Evolutionary conservation across 2,888 invertebrate species (phyloP), one percentile per base, ranked within the genome.

Genomic region (Craniophora ligustri): DNA sequence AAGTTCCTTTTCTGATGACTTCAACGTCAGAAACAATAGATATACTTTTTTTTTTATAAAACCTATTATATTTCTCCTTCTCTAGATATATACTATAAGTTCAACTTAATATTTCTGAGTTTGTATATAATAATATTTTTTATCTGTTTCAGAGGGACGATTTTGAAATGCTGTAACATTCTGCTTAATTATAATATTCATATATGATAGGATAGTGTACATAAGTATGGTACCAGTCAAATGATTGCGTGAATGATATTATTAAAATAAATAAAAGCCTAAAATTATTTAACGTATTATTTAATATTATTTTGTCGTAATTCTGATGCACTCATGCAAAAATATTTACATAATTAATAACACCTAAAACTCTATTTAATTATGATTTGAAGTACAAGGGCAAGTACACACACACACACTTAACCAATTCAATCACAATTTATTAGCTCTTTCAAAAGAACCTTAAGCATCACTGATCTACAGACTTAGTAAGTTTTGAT

Each of bases 101-200:
- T n/a, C n/a, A n/a, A 23, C 10, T 23, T 19, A 21, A 21, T 21
- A 1, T 21, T 21, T 21, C 21, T 2, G n/a, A n/a, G n/a, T n/a
- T 1, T 21, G 21, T 3, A 11, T 30, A 30, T 35, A n/a, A n/a
- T n/a, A n/a, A n/a, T n/a, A n/a, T n/a, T n/a, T 47, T 66, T 53
- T 72, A 72, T 80, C 88, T 87, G 77, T 94, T 94, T 75, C 93
- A 94, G 94, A 88, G 94, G 59, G 94, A 94, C 71, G 94, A 94
- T 71, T 94, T 94, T 65, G 93, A 93, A n/a, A 86, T 92, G 85
- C 61, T 92, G 35, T 93, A 80, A 72, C n/a, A 14, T 36, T 28
- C 13, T 16, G 5, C 14, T 19, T 31, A 16, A 8, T n/a, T 36
- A 15, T 28, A 23, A 23, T 39, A n/a, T n/a, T n/a, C n/a, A n/a